Base-by-base conservation (phyloP, 2,888 invertebrate genomes). In the Sesamia inferens region DNA sequence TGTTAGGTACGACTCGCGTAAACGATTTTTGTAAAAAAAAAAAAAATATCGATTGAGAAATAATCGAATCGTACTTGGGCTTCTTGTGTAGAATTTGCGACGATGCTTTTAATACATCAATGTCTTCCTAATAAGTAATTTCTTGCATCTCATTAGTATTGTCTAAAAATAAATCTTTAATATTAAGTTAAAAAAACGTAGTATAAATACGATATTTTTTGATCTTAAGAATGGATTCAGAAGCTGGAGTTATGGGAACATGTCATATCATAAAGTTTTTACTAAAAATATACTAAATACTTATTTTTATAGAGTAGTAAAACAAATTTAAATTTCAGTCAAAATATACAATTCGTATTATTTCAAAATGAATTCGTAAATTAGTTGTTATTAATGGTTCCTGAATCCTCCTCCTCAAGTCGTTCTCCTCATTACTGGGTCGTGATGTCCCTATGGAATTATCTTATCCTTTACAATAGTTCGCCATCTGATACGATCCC, bases 151-250 rank as follows among this genome's bases (percentile, higher is more conserved):
- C 65, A 71, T 65, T 84, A n/a, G 65, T 66, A 76, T 39, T 44
- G 59, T 55, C 51, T 82, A 66, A 2, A 71, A 76, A 42, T 61
- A 11, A 58, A 58, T 63, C 44, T 68, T 66, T 48, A 83, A 78
- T 65, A n/a, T 84, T 74, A 67, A 62, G 57, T 81, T 76, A 59
- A 65, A 66, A 54, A 67, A 31, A 76, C 72, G 68, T 85, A 71
- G 67, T 80, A 54, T 76, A 63, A 64, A 74, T 82, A 69, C 79
- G 84, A 87, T 84, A 87, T 87, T 87, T 85, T 88, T 85, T 83
- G 68, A 85, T 85, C 86, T 73, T 70, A 64, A 61, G 71, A 62
- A 57, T 69, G 69, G 58, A 44, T 59, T 24, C 8, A 19, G 71
- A 61, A 57, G 14, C 62, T 87, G 84, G 81, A 70, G 81, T 76